These are phyloP conservation scores for Garrulus glandarius DNA, from an alignment of 2,797 vertebrate species.

Conservation along the genomic window DNA sequence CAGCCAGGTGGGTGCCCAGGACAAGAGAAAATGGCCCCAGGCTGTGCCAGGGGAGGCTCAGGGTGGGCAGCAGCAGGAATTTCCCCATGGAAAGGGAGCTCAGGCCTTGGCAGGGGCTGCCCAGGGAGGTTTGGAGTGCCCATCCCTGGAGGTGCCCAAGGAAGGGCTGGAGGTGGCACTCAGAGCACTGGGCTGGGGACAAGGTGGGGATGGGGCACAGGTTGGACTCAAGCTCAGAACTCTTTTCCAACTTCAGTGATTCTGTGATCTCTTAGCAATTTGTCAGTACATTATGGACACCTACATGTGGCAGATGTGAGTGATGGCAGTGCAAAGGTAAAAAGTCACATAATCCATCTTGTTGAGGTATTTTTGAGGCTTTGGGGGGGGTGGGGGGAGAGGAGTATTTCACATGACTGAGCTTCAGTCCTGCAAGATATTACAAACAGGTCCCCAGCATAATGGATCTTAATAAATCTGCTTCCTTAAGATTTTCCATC, in stretches of 20 bases:
- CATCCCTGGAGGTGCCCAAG: neutral
- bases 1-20: neutral
- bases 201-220: fast-evolving
- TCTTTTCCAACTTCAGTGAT: neutral
- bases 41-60: neutral
- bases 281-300: neutral
- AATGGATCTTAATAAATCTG: conserved; percentile 43
- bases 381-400: neutral
- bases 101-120: neutral
- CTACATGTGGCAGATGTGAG: neutral
- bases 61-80: neutral
- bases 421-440: neutral
- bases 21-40: fast-evolving
- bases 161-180: neutral
- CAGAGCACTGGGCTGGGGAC: fast-evolving
- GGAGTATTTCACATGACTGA: neutral
- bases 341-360: neutral
- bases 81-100: neutral
- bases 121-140: neutral
- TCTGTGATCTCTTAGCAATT: neutral
- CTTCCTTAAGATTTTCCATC: conserved; percentile 49
- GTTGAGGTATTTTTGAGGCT: neutral
- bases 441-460: neutral
- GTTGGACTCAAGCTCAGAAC: fast-evolving
- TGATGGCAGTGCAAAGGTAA: neutral